Percentiles rank a stretch among this genome's conserved stretches.
phyloP scores from a whole-genome alignment of 1,140 invertebrate genomes.

The Onthophagus taurus region DNA sequence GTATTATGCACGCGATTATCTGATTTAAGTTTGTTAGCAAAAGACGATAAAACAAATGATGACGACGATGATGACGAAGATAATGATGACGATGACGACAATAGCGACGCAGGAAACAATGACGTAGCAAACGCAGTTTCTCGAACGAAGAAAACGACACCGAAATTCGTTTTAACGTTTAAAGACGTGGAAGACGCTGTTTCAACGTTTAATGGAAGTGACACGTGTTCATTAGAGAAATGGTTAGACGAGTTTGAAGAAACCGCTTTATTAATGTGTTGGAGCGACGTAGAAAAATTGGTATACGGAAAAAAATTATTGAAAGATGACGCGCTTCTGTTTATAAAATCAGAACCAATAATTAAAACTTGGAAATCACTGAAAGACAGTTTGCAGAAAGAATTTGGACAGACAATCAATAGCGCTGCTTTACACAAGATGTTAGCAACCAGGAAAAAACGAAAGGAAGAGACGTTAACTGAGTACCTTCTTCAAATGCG shows the following conservation, averaged over 20 bases:
- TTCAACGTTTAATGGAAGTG: constrained; percentile 17
- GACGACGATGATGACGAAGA: no score
- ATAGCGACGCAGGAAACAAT: no score
- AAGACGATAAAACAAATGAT: no score
- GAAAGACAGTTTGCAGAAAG: constrained; percentile 15
- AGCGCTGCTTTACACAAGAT: constrained; percentile 23
- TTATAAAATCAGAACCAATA: constrained; percentile 24
- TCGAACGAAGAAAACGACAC: no score
- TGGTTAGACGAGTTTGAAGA: constrained; percentile 30
- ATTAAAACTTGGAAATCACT: constrained; percentile 25
- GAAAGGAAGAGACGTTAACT: constrained; percentile 22
- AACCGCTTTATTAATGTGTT: constrained; percentile 17
- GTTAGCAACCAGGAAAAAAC: constrained; percentile 18
- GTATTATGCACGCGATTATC: no score
- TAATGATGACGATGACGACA: no score
- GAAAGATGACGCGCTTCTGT: constrained; percentile 23
- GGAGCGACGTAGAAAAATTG: constrained; percentile 24
- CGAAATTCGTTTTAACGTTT: constrained; percentile 4
- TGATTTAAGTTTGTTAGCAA: no score
- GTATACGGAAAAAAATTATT: constrained; percentile 29
- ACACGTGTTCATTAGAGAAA: constrained; percentile 19
- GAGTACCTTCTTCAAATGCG: constrained; percentile 31
- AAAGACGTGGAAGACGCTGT: constrained; percentile 19
- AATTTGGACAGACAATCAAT: constrained; percentile 18
- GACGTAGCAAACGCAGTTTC: no score